phyloP scores from a whole-genome alignment of 2,797 vertebrate species.

The Cyclopterus lumpus region DNA sequence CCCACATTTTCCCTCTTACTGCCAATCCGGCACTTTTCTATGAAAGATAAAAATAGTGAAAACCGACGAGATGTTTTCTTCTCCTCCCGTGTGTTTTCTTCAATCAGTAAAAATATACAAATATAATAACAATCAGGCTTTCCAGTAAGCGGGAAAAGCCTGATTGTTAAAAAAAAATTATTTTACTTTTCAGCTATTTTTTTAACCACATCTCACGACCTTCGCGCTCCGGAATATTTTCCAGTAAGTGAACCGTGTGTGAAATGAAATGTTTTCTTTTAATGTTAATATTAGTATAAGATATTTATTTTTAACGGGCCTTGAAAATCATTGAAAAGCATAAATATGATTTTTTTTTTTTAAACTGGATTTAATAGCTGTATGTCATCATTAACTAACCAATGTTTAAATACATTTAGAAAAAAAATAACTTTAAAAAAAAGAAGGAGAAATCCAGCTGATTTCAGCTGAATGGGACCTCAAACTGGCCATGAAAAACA shows the following conservation, averaged over 20 bases:
- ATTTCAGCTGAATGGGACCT: too few relatives aligned
- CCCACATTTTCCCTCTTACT: constrained; percentile 43
- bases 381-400: too few relatives aligned
- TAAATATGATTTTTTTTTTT: too few relatives aligned
- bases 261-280: not conserved
- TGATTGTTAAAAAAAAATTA: not conserved
- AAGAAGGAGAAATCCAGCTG: too few relatives aligned
- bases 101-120: too few relatives aligned
- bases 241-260: not conserved
- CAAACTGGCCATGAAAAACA: not conserved
- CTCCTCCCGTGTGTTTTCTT: constrained; percentile 16
- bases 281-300: not conserved
- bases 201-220: not conserved
- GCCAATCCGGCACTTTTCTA: constrained; percentile 56
- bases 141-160: too few relatives aligned
- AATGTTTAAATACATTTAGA: not conserved
- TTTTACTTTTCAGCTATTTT: not conserved
- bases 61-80: constrained; percentile 43
- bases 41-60: constrained; percentile 62
- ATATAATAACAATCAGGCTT: too few relatives aligned
- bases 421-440: too few relatives aligned
- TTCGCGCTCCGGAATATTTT: not conserved
- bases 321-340: not conserved
- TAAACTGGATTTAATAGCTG: too few relatives aligned
- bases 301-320: not conserved